phyloP scores from a whole-genome alignment of 2,113 vertebrate genomes.

The Synchiropus splendidus region DNA sequence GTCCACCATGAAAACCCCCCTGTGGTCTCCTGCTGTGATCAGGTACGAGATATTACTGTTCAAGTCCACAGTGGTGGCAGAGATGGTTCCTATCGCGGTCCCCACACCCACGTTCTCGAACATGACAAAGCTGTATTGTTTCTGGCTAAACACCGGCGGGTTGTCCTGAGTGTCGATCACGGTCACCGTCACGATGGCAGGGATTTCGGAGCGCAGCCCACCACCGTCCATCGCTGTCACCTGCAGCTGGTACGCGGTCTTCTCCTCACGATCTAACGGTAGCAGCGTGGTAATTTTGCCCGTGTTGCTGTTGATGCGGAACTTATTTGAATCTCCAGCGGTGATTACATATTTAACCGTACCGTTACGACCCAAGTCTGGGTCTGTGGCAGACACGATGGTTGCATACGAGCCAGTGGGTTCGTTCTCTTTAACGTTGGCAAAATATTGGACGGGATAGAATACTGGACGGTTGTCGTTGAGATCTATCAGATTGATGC shows the following conservation, averaged over 20 bases:
- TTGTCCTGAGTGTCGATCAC: conserved; percentile 94
- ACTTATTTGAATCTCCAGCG: conserved; percentile 81
- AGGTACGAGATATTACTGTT: conserved; percentile 92
- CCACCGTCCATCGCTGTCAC: conserved; percentile 84
- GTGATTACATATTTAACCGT: conserved; percentile 85
- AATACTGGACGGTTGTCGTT: conserved; percentile 95
- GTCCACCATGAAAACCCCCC: conserved; percentile 78
- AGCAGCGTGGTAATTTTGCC: conserved; percentile 82
- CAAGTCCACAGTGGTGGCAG: conserved; percentile 83
- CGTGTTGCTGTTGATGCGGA: conserved; percentile 79
- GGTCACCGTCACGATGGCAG: conserved; percentile 88
- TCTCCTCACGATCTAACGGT: conserved; percentile 88
- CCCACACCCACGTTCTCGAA: conserved; percentile 87
- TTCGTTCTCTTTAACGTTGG: conserved; percentile 91
- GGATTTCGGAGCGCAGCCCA: conserved; percentile 76
- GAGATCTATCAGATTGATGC: conserved; percentile 80
- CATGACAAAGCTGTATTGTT: conserved; percentile 87
- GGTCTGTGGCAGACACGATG: conserved; percentile 82
- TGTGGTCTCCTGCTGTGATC: conserved; percentile 88
- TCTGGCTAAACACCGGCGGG: conserved; percentile 85
- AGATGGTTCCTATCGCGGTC: conserved; percentile 83
- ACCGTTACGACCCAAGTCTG: conserved; percentile 83
- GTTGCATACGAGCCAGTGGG: conserved; percentile 80
- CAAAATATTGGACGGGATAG: conserved; percentile 93
- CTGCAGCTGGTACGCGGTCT: conserved; percentile 87